These are phyloP conservation scores for Brachyptera putata DNA, from an alignment of 2,888 invertebrate species.

Conservation along the genomic window DNA sequence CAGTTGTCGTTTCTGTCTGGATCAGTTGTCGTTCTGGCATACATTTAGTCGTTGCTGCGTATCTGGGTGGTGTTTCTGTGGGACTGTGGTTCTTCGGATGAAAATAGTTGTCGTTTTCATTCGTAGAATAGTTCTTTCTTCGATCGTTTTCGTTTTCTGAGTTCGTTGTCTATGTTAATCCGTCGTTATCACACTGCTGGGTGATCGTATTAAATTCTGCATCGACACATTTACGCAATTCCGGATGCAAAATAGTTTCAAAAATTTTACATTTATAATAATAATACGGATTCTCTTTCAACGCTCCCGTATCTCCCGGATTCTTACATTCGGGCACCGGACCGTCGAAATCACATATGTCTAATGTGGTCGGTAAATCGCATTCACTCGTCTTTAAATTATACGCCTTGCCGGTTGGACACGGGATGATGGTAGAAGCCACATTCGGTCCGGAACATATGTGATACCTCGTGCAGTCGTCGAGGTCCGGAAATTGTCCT, in stretches of 20 bases:
- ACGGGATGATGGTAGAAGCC: neutral
- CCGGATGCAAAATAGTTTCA: neutral
- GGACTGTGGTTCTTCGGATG: no score
- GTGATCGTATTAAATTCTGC: neutral
- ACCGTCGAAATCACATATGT: neutral
- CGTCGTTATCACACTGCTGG: neutral
- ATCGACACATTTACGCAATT: neutral
- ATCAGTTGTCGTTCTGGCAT: neutral
- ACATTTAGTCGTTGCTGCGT: no score
- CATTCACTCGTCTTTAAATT: neutral
- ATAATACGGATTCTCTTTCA: neutral
- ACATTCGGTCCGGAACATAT: neutral
- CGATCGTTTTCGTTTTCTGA: no score
- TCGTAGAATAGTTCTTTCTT: no score
- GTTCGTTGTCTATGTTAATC: no score
- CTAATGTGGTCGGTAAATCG: neutral
- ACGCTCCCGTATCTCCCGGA: neutral
- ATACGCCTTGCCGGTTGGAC: neutral
- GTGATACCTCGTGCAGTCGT: neutral
- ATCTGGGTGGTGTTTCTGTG: no score
- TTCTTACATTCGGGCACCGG: neutral
- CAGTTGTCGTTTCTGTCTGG: neutral
- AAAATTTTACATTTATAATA: neutral
- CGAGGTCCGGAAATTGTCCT: neutral
- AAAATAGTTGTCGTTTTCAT: no score